A percentile compares a stretch with the other conserved stretches of the same genome.
These are phyloP conservation scores for Tineola bisselliella DNA, from an alignment of 2,888 invertebrate species.

Conservation along the genomic window DNA sequence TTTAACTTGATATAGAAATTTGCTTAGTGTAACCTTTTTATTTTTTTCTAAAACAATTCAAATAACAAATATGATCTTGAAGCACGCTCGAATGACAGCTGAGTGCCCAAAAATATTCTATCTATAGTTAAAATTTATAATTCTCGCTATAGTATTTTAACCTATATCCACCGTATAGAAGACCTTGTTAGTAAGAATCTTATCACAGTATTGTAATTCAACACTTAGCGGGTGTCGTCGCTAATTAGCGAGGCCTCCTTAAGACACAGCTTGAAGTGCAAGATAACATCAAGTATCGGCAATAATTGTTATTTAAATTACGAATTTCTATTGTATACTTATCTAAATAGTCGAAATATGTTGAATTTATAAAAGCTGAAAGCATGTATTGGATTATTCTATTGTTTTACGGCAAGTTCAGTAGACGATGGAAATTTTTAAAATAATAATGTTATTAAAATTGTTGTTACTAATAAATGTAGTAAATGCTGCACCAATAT, in stretches of 20 bases:
- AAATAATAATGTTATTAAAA: constrained; percentile 9
- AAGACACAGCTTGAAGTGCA: neutral
- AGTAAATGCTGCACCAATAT: constrained; percentile 25
- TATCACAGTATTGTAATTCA: neutral
- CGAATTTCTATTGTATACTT: neutral
- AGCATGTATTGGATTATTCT: neutral
- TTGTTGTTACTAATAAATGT: constrained; percentile 19
- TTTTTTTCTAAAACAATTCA: too few relatives aligned
- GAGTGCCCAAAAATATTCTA: too few relatives aligned
- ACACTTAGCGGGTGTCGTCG: neutral
- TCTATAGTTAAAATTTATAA: too few relatives aligned
- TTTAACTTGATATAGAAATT: too few relatives aligned
- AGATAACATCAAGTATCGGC: constrained; percentile 5
- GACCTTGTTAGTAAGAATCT: neutral
- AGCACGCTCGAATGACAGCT: too few relatives aligned
- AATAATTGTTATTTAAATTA: neutral
- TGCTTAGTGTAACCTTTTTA: too few relatives aligned
- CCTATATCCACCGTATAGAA: too few relatives aligned
- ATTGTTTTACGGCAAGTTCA: neutral
- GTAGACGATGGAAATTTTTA: constrained; percentile 15
- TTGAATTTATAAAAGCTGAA: constrained; percentile 10
- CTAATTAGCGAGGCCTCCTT: neutral
- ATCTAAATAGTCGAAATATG: constrained; percentile 2
- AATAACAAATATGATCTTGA: too few relatives aligned
- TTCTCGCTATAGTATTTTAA: too few relatives aligned